Conservation (phyloP, 2,113 vertebrate genomes). For the Gambusia holbrooki region DNA sequence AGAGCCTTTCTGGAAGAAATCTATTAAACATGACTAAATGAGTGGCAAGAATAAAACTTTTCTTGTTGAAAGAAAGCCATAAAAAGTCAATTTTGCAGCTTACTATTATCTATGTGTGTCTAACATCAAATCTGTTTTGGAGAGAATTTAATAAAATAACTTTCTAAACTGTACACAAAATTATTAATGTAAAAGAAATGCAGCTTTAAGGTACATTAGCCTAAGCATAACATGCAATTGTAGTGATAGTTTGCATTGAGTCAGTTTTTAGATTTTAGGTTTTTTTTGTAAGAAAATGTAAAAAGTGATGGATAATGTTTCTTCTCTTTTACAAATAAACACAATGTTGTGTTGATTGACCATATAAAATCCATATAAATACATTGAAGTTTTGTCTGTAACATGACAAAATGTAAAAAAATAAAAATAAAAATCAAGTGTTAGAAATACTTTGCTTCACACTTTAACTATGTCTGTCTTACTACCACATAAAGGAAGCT, state of each 20-base stretch:
- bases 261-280: no score
- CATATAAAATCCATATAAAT: no score
- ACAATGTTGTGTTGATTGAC: no score
- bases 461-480: slow-evolving; percentile 20
- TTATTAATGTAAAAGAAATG: no score
- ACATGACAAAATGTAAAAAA: background rate
- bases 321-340: no score
- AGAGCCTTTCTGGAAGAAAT: background rate
- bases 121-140: background rate
- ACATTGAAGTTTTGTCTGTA: background rate
- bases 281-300: background rate
- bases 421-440: background rate
- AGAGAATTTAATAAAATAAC: background rate
- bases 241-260: background rate
- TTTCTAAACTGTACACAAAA: no score
- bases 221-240: background rate
- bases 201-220: no score
- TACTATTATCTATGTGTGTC: background rate
- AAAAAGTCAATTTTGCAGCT: background rate
- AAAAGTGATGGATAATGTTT: background rate
- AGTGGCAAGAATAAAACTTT: background rate
- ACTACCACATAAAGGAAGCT: slow-evolving; percentile 6
- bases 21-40: background rate
- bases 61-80: background rate
- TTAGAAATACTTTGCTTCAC: background rate